These are phyloP conservation scores for Syrmaticus mikado DNA, from an alignment of 2,113 vertebrate species.

Conservation along the genomic window DNA sequence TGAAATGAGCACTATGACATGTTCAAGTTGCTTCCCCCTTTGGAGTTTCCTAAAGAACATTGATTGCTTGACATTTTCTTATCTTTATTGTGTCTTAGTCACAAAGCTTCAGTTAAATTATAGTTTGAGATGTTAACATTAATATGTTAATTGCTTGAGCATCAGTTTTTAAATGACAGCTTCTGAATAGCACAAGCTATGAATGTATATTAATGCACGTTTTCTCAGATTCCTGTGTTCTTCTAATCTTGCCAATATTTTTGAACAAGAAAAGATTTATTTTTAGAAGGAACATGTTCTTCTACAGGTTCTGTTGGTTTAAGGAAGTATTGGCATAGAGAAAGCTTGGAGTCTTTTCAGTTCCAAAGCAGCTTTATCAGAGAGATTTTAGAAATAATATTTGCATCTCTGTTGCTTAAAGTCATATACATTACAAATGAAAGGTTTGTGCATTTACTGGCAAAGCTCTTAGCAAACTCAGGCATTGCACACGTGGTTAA, in stretches of 20 bases:
- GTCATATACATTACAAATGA: neutral
- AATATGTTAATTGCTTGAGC: conserved; percentile 48
- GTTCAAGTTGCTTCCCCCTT: neutral
- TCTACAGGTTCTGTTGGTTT: conserved; percentile 1
- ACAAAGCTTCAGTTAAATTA: conserved; percentile 30
- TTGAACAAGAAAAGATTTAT: neutral
- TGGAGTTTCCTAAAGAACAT: conserved; percentile 1
- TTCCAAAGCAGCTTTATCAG: neutral
- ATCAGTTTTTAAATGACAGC: conserved; percentile 38
- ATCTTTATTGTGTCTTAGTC: conserved; percentile 37
- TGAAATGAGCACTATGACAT: neutral
- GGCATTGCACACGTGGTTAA: neutral
- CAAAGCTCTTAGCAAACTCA: neutral
- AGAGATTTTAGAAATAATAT: neutral
- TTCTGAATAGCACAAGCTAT: conserved; percentile 17
- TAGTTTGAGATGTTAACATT: conserved; percentile 30
- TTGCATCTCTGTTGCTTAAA: neutral
- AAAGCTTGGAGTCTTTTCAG: neutral
- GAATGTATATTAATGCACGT: neutral
- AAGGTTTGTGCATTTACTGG: neutral
- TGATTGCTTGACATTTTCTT: conserved; percentile 25
- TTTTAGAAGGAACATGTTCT: neutral
- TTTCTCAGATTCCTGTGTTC: conserved; percentile 7
- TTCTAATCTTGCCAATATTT: conserved; percentile 10
- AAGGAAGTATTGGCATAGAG: neutral